Evolutionary conservation across 2,888 invertebrate genomes (phyloP), one percentile per base, ranked within the genome.

Genomic region (Xestia sexstrigata): DNA sequence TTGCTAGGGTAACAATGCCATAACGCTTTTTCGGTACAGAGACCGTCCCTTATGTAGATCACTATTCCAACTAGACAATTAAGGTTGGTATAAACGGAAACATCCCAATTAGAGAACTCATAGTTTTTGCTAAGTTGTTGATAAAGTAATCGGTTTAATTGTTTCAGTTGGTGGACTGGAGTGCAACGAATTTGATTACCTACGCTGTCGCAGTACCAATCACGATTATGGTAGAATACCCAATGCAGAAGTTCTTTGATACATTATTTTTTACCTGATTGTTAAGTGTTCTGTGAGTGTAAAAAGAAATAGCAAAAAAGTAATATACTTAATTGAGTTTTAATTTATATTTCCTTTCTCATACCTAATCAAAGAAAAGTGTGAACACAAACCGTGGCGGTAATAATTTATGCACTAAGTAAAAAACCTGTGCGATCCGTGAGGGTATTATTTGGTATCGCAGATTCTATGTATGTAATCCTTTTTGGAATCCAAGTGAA

Each of bases 101-200:
- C n/a, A 52, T 52, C 23, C 4, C 52, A 52, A n/a, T n/a, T n/a
- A 11, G 4, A 55, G 4, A 55, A 5, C 55, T n/a, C 55, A n/a
- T 55, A 55, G 55, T 5, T 55, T n/a, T 26, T 23, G n/a, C 23
- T 23, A 55, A n/a, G 13, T 26, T n/a, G 11, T n/a, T n/a, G 13
- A 55, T 13, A n/a, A 55, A n/a, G 4, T 55, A n/a, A n/a, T 55
- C 11, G 6, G 26, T 58, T 26, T 60, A 17, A 30, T 77, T 81
- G 20, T 89, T 88, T 62, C 89, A 89, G 89, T 2, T 81, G 2
- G 80, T 89, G 62, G 90, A 89, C 76, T 86, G 86, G 90, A 62
- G 79, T 5, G 81, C 84, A 26, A 89, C 90, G 9, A 55, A 60
- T 26, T 45, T 85, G 13, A 70, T 89, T 15, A 86, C 90, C 0